Base-by-base conservation (phyloP, 2,888 invertebrate species). In the Heliconius ethilla region DNA sequence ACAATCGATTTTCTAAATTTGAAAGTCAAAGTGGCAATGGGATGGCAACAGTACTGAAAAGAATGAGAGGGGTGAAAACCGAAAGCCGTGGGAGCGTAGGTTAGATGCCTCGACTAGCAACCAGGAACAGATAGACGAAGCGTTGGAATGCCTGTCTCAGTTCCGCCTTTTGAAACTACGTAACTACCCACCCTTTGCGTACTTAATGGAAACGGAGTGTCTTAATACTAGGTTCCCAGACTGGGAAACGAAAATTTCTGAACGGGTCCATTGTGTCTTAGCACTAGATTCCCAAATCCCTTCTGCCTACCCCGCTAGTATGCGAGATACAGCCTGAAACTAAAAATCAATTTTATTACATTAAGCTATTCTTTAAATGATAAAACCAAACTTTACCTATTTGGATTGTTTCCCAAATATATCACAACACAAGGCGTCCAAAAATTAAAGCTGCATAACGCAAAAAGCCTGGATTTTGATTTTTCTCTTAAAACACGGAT, bases 401-500 rank as follows among this genome's bases (percentile, higher is more conserved):
- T 67, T 63, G 22, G 3, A 4, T 59, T 10, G 22, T 33, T 33
- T n/a, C 3, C 22, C 29, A 66, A 27, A 66, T 29, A 29, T 65
- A 33, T 66, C 22, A 33, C 10, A 66, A 10, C 33, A 67, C n/a
- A 67, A 29, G 29, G 18, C 55, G 33, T n/a, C 70, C 70, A 72
- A 72, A 59, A 55, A 72, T 72, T 72, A 59, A 72, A 72, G 55
- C 70, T 55, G 33, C 70, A 72, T 72, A 59, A 55, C 70, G 29
- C 33, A 55, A 72, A 72, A 72, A 59, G 70, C 55, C 33, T 33
- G 33, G 29, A 59, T 72, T 72, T 72, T 55, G 70, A 72, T 73
- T 75, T 75, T 72, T 66, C 27, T 40, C 29, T 62, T 72, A 72
- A 72, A 78, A 76, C 78, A 67, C 75, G 51, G 67, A 79, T 81